phyloP scores from a whole-genome alignment of 2,113 vertebrate species.

The Saccopteryx bilineata region DNA sequence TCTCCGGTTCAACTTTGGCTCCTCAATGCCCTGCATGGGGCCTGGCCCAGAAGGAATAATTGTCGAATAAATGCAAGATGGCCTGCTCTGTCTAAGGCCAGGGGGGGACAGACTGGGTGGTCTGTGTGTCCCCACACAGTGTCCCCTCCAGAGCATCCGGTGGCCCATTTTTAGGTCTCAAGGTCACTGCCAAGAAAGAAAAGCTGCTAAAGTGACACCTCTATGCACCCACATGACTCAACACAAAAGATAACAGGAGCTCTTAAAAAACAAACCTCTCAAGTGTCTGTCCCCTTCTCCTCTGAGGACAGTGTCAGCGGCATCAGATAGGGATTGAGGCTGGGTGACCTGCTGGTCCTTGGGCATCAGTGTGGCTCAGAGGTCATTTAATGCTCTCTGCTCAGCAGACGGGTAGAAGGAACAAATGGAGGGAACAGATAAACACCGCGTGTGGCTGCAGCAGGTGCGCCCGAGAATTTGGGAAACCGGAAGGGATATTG shows the following conservation, averaged over 20 bases:
- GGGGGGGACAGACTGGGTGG: neutral
- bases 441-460: neutral
- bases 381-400: constrained; percentile 30
- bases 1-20: neutral
- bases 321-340: constrained; percentile 39
- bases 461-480: neutral
- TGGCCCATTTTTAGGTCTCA: constrained; percentile 65
- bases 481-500: neutral
- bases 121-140: too few relatives aligned
- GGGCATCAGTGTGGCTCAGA: neutral
- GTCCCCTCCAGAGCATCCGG: neutral
- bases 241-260: constrained; percentile 68
- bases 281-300: constrained; percentile 51
- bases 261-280: constrained; percentile 72
- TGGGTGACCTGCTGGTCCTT: neutral
- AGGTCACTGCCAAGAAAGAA: constrained; percentile 74
- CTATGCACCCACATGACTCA: constrained; percentile 59
- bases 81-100: neutral
- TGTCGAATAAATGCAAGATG: neutral
- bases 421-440: neutral
- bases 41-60: neutral
- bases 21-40: neutral
- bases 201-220: constrained; percentile 70
- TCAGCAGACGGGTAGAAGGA: neutral
- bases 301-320: neutral